Evolutionary conservation across 2,797 vertebrate species (phyloP).

Genomic region (Microctenopoma lineatum): DNA sequence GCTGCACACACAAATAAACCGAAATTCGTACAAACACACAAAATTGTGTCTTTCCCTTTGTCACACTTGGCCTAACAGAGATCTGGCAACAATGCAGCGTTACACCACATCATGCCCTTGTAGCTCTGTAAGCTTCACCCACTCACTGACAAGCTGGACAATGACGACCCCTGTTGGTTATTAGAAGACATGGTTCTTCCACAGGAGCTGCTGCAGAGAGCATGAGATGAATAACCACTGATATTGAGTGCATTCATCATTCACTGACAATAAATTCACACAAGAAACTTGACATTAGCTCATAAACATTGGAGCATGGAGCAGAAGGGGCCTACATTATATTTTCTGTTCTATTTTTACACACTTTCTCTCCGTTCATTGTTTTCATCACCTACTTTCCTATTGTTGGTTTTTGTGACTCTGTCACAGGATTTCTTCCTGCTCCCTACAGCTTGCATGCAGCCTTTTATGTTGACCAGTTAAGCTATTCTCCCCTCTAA

Average conservation of each 20-base stretch:
- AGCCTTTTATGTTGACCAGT: conserved; percentile 71
- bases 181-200: neutral
- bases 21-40: neutral
- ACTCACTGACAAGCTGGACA: conserved; percentile 59
- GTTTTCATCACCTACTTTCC: conserved; percentile 31
- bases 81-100: conserved; percentile 29
- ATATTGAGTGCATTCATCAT: conserved; percentile 81
- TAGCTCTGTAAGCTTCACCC: conserved; percentile 5
- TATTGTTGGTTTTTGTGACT: conserved; percentile 28
- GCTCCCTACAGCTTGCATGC: conserved; percentile 29
- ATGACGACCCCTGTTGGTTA: conserved; percentile 76
- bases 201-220: conserved; percentile 42
- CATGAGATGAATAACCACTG: conserved; percentile 72
- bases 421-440: conserved; percentile 53
- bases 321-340: conserved; percentile 37
- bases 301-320: conserved; percentile 71
- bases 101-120: conserved; percentile 32
- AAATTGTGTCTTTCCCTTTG: conserved; percentile 11
- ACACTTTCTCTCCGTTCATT: conserved; percentile 15
- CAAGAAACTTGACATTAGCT: conserved; percentile 76
- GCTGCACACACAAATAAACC: neutral
- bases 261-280: conserved; percentile 74
- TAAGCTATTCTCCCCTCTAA: conserved; percentile 69
- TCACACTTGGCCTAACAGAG: conserved; percentile 26
- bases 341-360: conserved; percentile 42